Percentiles rank a stretch among this genome's conserved stretches.
phyloP scores from a whole-genome alignment of 2,113 vertebrate species.

The Rafetus swinhoei region DNA sequence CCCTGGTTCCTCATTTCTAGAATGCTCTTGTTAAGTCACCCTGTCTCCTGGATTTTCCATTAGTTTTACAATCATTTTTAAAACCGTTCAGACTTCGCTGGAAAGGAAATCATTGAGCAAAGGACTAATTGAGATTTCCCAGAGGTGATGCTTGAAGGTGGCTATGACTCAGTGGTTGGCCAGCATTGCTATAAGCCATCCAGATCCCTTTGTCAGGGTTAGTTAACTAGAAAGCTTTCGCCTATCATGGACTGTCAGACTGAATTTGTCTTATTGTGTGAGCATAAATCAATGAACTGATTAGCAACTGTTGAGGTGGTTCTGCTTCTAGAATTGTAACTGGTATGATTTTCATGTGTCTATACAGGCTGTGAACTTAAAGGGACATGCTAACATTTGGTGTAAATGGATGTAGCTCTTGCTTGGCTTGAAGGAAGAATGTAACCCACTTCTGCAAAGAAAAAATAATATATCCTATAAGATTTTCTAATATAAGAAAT shows the following conservation, averaged over 20 bases:
- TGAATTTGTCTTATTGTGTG: conserved; percentile 24
- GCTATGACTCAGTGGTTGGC: conserved; percentile 26
- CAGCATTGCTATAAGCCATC: background rate
- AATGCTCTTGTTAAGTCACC: background rate
- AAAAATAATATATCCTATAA: background rate
- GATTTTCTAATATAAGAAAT: background rate
- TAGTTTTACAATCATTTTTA: background rate
- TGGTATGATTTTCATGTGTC: conserved; percentile 20
- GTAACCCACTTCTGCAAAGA: background rate
- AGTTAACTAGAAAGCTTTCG: conserved; percentile 50
- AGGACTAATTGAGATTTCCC: conserved; percentile 36
- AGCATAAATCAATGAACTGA: conserved; percentile 57
- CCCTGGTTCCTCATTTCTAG: background rate
- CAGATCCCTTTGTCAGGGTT: background rate
- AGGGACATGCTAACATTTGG: background rate
- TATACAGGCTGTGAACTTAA: background rate
- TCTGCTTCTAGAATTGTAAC: conserved; percentile 28
- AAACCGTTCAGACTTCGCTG: conserved; percentile 14
- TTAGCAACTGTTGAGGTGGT: conserved; percentile 27
- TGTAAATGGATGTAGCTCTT: background rate
- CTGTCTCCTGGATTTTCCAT: background rate
- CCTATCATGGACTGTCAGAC: conserved; percentile 22
- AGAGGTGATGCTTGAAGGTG: conserved; percentile 25
- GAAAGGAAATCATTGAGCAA: conserved; percentile 37
- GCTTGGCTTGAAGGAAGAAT: background rate